A percentile compares a stretch with the other conserved stretches of the same genome.
Conservation (phyloP, 1,140 invertebrate species). For the Sycophaga agraensis region DNA sequence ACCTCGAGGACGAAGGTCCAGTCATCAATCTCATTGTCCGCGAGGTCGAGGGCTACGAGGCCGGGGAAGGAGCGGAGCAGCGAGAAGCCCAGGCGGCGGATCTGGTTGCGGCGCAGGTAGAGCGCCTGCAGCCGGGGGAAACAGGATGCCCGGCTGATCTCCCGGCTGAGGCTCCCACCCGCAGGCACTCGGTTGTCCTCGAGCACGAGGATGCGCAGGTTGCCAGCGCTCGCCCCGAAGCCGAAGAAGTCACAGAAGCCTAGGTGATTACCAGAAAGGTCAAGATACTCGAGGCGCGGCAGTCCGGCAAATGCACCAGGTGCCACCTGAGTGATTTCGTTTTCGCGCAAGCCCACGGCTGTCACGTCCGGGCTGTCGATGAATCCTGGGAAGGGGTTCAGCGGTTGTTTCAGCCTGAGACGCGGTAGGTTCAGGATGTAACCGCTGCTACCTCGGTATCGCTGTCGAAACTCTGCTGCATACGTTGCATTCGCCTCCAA, state of each 20-base stretch:
- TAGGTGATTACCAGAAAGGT: conserved; percentile 8
- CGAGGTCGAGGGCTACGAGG: conserved; percentile 40
- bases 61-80: conserved; percentile 35
- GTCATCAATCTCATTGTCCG: conserved; percentile 40
- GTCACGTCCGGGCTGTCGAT: conserved; percentile 35
- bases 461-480: background rate
- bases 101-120: conserved; percentile 36
- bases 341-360: conserved; percentile 17
- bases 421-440: conserved; percentile 10
- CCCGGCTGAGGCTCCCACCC: background rate
- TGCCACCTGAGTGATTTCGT: conserved; percentile 1
- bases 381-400: conserved; percentile 32
- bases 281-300: conserved; percentile 8
- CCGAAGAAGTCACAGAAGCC: conserved; percentile 22
- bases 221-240: conserved; percentile 29
- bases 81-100: conserved; percentile 31
- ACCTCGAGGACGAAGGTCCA: conserved; percentile 35
- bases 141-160: conserved; percentile 22
- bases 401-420: background rate
- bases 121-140: conserved; percentile 38
- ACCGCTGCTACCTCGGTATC: background rate
- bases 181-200: conserved; percentile 39
- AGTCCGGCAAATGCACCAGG: conserved; percentile 4
- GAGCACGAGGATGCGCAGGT: conserved; percentile 36
- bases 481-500: background rate